Evolutionary conservation across 1,140 invertebrate genomes (phyloP), one percentile per base, ranked within the genome.

Genomic region (Microplitis demolitor): DNA sequence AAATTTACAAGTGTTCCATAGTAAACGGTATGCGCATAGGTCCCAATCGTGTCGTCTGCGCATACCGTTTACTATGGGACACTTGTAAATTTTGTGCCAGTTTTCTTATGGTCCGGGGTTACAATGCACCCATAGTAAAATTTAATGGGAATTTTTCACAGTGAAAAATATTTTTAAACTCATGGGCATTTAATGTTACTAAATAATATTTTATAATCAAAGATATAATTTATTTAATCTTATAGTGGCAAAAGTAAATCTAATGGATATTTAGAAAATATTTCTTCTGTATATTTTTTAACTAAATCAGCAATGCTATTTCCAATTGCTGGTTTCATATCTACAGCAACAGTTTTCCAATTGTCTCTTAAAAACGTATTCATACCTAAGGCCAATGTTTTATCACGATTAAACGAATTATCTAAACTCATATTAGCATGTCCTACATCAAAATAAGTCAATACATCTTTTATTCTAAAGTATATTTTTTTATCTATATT

Each of bases 371-470:
- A 80, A 76, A 92, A 91, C 14, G 88, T 74, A 67, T 91, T 88
- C 78, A 91, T 91, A 0, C 89, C 88, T 33, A 90, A 87, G 8
- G 83, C 90, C 50, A 94, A 80, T 33, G 89, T 89, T 63, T 88
- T 82, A 76, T 94, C 91, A 0, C 91, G 91, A 73, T 92, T 90
- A 76, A 93, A 93, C 0, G 93, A 83, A 85, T 93, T 91, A 4
- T 92, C 89, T 4, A 94, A 83, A 66, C 91, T 83, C 66, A 93
- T 87, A 4, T 85, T 84, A 0, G 91, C 91, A 45, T 89, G 79
- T 1, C 88, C 89, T 6, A 92, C 87, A 9, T 90, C 85, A 74
- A 92, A 92, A 66, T 90, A 88, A 0, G 92, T 85, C 45, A 88
- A 88, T 31, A 93, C 89, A n/a, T 91, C 88, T 45, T 88, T 87